A percentile compares a stretch with the other conserved stretches of the same genome.
phyloP scores from a whole-genome alignment of 2,888 invertebrate genomes.

The Tachystola acroxantha region DNA sequence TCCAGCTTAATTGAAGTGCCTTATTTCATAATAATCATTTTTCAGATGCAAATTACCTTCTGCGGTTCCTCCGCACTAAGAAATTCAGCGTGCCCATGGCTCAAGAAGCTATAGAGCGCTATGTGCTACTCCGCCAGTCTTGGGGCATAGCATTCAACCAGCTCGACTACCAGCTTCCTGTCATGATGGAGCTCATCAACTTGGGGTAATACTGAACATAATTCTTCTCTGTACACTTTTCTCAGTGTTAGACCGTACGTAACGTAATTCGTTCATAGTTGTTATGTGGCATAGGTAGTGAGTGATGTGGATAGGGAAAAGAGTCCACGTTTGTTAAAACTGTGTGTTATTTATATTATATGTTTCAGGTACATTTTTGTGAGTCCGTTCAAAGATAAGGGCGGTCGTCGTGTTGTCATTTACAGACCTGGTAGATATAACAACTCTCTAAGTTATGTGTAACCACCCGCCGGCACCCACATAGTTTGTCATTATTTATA shows the following conservation, averaged over 20 bases:
- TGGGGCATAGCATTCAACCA: slow-evolving; percentile 86
- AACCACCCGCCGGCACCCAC: slow-evolving; percentile 26
- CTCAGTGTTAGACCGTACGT: no score
- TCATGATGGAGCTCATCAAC: slow-evolving; percentile 84
- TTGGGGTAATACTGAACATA: slow-evolving; percentile 83
- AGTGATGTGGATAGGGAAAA: no score
- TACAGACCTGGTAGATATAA: slow-evolving; percentile 84
- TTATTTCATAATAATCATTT: no score
- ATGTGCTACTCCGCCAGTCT: slow-evolving; percentile 86
- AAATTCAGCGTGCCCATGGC: slow-evolving; percentile 89
- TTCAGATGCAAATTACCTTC: slow-evolving; percentile 83
- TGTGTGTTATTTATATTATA: not conserved
- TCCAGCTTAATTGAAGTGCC: no score
- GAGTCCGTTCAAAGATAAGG: slow-evolving; percentile 85
- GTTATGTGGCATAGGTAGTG: no score
- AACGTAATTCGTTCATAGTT: no score
- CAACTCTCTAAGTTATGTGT: slow-evolving; percentile 25
- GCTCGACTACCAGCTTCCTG: slow-evolving; percentile 83
- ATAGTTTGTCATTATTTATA: slow-evolving; percentile 23
- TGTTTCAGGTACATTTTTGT: slow-evolving; percentile 84
- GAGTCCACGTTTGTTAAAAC: no score
- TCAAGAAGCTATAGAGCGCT: slow-evolving; percentile 87
- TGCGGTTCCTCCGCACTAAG: slow-evolving; percentile 88
- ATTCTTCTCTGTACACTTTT: no score
- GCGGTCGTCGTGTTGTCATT: slow-evolving; percentile 86